Conservation (phyloP, 2,797 vertebrate genomes). For the Pelochelys cantorii region DNA sequence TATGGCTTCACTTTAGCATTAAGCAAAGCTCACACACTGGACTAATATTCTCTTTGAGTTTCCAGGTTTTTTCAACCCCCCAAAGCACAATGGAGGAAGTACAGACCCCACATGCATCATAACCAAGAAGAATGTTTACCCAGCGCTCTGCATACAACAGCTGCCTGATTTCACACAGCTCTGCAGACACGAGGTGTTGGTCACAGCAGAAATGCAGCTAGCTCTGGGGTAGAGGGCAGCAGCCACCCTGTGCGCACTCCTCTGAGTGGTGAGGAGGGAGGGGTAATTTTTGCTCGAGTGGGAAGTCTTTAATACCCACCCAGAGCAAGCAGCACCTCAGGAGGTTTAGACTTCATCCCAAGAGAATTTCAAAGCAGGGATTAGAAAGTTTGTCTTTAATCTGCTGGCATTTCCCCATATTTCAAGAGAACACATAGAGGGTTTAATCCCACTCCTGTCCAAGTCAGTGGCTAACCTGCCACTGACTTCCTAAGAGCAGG, state of each 20-base stretch:
- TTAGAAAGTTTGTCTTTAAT: background rate
- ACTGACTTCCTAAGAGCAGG: background rate
- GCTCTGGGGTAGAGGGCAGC: background rate
- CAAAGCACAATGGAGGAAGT: background rate
- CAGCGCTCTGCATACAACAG: background rate
- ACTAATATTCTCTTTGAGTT: background rate
- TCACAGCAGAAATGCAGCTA: rapidly evolving
- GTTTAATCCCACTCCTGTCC: background rate
- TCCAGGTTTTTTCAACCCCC: background rate
- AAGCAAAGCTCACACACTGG: background rate
- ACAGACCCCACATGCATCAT: background rate
- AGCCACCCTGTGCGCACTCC: rapidly evolving
- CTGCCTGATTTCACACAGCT: background rate
- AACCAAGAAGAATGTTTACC: background rate
- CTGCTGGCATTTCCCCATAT: background rate
- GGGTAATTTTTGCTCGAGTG: background rate
- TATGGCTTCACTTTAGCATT: background rate
- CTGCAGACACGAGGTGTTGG: rapidly evolving
- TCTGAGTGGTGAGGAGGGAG: background rate
- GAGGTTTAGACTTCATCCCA: background rate
- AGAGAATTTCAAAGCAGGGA: background rate
- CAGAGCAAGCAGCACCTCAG: background rate
- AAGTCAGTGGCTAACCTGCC: background rate
- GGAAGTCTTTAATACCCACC: background rate
- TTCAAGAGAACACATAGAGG: background rate